These are phyloP conservation scores for Pedetes capensis DNA, from an alignment of 2,113 vertebrate genomes.

Conservation along the genomic window DNA sequence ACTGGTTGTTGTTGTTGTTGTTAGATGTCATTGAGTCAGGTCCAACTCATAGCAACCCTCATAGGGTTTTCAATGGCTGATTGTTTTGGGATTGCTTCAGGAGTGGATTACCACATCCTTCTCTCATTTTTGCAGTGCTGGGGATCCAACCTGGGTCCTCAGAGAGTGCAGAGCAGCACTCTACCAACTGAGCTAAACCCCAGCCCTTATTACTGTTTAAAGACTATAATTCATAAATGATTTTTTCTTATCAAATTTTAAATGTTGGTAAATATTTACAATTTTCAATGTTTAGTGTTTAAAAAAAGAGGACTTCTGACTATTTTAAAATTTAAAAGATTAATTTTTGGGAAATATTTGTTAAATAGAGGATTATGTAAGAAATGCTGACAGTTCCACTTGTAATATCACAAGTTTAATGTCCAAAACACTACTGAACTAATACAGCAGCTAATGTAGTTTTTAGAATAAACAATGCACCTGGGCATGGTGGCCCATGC, in stretches of 20 bases:
- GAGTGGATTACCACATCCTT: no score
- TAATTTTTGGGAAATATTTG: constrained; percentile 55
- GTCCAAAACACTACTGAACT: not conserved
- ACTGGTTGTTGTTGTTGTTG: no score
- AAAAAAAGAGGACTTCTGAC: constrained; percentile 53
- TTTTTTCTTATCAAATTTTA: constrained; percentile 51
- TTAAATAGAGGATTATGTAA: constrained; percentile 4
- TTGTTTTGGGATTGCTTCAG: no score
- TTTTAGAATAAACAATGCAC: constrained; percentile 19
- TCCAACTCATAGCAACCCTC: no score
- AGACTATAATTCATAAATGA: not conserved
- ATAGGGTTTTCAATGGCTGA: no score
- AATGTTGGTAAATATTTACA: constrained; percentile 53
- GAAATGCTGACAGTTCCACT: constrained; percentile 14
- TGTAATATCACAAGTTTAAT: not conserved
- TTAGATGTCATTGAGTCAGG: no score
- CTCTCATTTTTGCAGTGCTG: no score
- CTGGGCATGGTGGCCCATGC: not conserved
- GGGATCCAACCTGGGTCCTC: no score
- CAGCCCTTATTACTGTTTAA: constrained; percentile 8
- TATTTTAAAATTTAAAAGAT: constrained; percentile 50
- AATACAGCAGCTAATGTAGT: not conserved
- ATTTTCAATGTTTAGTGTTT: constrained; percentile 64
- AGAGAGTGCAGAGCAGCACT: no score
- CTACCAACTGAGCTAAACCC: no score